Conservation (phyloP, 2,888 invertebrate species). For the Aromia moschata region DNA sequence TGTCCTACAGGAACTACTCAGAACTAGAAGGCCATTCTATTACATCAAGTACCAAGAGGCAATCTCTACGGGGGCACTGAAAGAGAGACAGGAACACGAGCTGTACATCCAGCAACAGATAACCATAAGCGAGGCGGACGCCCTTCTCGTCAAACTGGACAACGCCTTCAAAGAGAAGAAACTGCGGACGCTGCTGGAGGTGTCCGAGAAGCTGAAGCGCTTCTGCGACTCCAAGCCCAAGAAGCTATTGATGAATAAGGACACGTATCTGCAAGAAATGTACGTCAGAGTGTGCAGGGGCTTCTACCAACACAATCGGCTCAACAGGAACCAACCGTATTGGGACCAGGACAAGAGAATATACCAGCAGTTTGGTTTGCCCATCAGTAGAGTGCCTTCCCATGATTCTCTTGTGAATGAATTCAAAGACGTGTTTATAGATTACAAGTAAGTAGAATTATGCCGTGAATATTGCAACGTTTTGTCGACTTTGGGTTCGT, state of each 20-base stretch:
- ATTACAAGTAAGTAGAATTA: slow-evolving; percentile 51
- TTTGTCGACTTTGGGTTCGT: no score
- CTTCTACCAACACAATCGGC: slow-evolving; percentile 61
- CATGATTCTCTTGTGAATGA: slow-evolving; percentile 58
- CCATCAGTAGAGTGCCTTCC: slow-evolving; percentile 54
- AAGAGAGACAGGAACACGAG: slow-evolving; percentile 53
- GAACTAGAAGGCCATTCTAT: slow-evolving; percentile 63
- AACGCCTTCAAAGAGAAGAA: slow-evolving; percentile 49
- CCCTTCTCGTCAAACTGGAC: slow-evolving; percentile 56
- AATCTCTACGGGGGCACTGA: slow-evolving; percentile 53
- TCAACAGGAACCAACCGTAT: slow-evolving; percentile 49
- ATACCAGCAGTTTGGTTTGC: slow-evolving; percentile 54
- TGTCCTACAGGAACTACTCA: slow-evolving; percentile 58
- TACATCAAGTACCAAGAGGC: slow-evolving; percentile 59
- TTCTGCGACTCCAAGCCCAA: slow-evolving; percentile 61
- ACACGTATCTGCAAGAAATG: slow-evolving; percentile 58
- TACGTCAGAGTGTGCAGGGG: slow-evolving; percentile 61
- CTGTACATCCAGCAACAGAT: slow-evolving; percentile 53
- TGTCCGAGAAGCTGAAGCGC: slow-evolving; percentile 60
- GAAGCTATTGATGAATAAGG: slow-evolving; percentile 60
- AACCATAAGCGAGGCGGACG: slow-evolving; percentile 59
- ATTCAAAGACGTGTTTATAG: slow-evolving; percentile 53
- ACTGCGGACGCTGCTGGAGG: slow-evolving; percentile 44
- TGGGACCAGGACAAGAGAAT: slow-evolving; percentile 55
- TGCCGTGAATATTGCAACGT: no score